Conservation (phyloP, 2,113 vertebrate genomes). For the Ophthalmolycus amberensis region DNA sequence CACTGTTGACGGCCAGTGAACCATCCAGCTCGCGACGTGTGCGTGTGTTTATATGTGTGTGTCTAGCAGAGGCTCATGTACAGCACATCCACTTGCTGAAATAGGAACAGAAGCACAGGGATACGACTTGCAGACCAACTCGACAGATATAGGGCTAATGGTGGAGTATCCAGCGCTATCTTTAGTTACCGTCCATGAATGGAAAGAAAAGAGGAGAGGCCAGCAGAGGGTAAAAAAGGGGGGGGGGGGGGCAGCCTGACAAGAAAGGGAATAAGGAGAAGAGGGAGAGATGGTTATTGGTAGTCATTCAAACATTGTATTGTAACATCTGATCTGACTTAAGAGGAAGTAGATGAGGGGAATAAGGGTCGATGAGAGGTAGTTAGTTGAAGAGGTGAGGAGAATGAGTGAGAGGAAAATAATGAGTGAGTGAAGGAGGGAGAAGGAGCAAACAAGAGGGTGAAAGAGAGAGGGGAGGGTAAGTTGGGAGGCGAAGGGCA, state of each 20-base stretch:
- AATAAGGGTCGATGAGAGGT: slow-evolving; percentile 7
- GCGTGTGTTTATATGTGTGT: neutral
- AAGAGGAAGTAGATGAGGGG: neutral
- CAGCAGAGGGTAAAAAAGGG: slow-evolving; percentile 9
- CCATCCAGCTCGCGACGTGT: slow-evolving; percentile 2
- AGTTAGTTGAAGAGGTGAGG: slow-evolving; percentile 37
- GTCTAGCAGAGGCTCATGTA: slow-evolving; percentile 1
- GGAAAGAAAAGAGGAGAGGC: slow-evolving; percentile 36
- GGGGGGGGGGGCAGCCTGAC: neutral
- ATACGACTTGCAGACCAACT: neutral
- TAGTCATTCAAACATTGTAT: slow-evolving; percentile 14
- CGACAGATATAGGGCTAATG: slow-evolving; percentile 6
- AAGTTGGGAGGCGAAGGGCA: slow-evolving; percentile 48
- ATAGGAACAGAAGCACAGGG: slow-evolving; percentile 10
- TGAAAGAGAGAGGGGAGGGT: slow-evolving; percentile 45
- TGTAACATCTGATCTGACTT: slow-evolving; percentile 3
- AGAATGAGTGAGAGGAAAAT: slow-evolving; percentile 26
- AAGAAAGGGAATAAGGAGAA: neutral
- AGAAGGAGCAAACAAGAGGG: slow-evolving; percentile 59
- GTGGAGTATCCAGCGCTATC: slow-evolving; percentile 9
- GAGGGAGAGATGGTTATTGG: slow-evolving; percentile 5
- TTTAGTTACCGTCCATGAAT: slow-evolving; percentile 31
- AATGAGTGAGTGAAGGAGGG: slow-evolving; percentile 42
- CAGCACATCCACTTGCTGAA: neutral
- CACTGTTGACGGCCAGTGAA: slow-evolving; percentile 13